Percentiles rank a stretch among this genome's conserved stretches.
Evolutionary conservation across 2,888 invertebrate species (phyloP).

Genomic region (Osedax fenrisi): DNA sequence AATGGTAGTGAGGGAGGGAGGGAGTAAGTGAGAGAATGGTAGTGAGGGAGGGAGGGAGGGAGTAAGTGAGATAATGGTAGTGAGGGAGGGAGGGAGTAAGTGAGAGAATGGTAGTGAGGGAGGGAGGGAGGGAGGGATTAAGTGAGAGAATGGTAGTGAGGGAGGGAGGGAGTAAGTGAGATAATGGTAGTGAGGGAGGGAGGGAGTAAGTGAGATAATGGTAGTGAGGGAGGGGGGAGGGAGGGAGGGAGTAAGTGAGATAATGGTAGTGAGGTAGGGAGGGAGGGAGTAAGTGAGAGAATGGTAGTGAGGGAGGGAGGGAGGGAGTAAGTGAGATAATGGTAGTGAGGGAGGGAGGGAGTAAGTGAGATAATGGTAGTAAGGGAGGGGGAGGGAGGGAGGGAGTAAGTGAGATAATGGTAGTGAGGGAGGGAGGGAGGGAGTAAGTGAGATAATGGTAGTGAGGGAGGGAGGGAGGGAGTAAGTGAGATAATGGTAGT

Average conservation of each 20-base stretch:
- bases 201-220: not conserved
- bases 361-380: not conserved
- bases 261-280: not conserved
- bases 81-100: not conserved
- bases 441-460: no score
- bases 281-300: not conserved
- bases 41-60: not conserved
- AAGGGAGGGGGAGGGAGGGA: not conserved
- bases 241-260: not conserved
- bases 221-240: not conserved
- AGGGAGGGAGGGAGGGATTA: not conserved
- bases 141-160: not conserved
- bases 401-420: not conserved
- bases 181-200: not conserved
- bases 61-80: not conserved
- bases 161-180: not conserved
- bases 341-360: not conserved
- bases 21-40: no score
- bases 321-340: not conserved
- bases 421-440: no score
- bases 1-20: no score
- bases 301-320: not conserved
- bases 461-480: no score
- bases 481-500: no score
- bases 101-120: not conserved